Percentiles rank a stretch among this genome's conserved stretches.
Evolutionary conservation across 2,888 invertebrate genomes (phyloP).

Genomic region (Ceriagrion tenellum): DNA sequence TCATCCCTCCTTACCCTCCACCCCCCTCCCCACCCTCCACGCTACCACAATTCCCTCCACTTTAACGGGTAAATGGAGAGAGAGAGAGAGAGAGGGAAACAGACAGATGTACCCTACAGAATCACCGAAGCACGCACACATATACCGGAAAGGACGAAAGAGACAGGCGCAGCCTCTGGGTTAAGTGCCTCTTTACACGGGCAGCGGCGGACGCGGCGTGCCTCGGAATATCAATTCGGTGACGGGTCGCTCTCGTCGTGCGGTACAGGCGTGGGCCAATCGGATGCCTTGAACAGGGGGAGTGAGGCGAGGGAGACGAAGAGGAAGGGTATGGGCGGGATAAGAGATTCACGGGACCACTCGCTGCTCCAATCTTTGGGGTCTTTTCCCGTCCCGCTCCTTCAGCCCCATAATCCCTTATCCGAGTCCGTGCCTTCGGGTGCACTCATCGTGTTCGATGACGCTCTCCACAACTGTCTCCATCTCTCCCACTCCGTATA

Average conservation of each 20-base stretch:
- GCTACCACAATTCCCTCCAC: not conserved
- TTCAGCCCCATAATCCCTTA: too few species aligned
- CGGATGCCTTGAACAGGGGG: too few species aligned
- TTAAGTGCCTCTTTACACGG: constrained; percentile 47
- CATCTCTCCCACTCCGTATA: too few species aligned
- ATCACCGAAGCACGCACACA: constrained; percentile 38
- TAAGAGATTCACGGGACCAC: too few species aligned
- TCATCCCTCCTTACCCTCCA: not conserved
- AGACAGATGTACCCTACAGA: not conserved
- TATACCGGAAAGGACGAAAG: too few species aligned
- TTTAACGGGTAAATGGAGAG: not conserved
- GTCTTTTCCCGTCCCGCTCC: too few species aligned
- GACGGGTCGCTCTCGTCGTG: too few species aligned
- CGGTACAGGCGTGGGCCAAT: too few species aligned
- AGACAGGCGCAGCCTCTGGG: not conserved
- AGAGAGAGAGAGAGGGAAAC: not conserved
- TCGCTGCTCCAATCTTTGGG: too few species aligned
- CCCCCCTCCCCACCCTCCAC: not conserved
- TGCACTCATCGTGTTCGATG: too few species aligned
- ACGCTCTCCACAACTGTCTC: not conserved
- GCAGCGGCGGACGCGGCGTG: not conserved
- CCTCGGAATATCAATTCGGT: constrained; percentile 55
- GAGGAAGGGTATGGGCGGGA: too few species aligned
- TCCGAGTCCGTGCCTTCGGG: not conserved
- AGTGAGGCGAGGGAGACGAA: too few species aligned